phyloP scores from a whole-genome alignment of 2,113 vertebrate species.

The Gorsachius goisagi region DNA sequence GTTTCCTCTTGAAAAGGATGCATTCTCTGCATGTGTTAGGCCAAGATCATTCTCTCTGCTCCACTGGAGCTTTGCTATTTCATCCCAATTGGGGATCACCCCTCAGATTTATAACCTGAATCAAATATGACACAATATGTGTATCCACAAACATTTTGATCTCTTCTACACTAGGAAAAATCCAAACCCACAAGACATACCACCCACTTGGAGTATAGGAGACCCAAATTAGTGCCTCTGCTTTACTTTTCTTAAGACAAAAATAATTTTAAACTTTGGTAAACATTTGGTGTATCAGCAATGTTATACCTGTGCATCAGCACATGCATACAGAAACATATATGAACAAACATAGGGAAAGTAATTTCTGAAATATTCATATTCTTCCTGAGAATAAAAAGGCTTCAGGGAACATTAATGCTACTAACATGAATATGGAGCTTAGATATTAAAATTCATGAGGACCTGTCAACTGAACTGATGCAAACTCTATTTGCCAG shows the following conservation, averaged over 20 bases:
- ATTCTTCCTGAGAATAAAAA: slow-evolving; percentile 7
- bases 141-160: background rate
- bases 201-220: background rate
- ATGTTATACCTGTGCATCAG: background rate
- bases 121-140: background rate
- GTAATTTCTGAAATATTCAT: slow-evolving; percentile 34
- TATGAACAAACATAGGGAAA: background rate
- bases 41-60: background rate
- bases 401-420: slow-evolving; percentile 33
- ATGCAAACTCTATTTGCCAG: slow-evolving; percentile 72
- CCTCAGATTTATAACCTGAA: background rate
- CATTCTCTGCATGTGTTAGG: background rate
- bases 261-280: background rate
- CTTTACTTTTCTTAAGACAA: background rate
- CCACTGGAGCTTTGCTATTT: background rate
- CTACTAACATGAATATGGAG: slow-evolving; percentile 69
- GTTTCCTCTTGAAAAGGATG: background rate
- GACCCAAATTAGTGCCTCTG: background rate
- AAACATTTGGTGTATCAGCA: background rate
- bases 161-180: background rate
- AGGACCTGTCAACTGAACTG: slow-evolving; percentile 73
- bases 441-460: slow-evolving; percentile 78
- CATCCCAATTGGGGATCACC: background rate
- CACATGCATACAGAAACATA: background rate
- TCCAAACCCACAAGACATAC: accelerated